Percentiles rank a stretch among this genome's conserved stretches.
Conservation (phyloP, 2,888 invertebrate species). For the Liopterus haemorrhoidalis region DNA sequence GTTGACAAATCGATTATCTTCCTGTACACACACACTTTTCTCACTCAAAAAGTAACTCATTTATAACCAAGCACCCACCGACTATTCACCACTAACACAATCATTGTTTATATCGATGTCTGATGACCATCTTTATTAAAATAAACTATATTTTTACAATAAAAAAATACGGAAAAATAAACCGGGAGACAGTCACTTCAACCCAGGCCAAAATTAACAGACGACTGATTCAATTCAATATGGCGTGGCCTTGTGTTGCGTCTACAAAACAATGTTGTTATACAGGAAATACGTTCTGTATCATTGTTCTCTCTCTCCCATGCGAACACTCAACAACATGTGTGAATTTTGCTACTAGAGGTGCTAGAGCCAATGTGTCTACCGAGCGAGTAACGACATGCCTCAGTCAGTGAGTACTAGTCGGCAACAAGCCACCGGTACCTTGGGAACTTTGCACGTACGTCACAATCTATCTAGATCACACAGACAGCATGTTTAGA, state of each 20-base stretch:
- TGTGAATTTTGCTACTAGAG: slow-evolving; percentile 21
- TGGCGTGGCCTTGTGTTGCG: slow-evolving; percentile 53
- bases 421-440: slow-evolving; percentile 10
- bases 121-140: slow-evolving; percentile 16
- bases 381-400: slow-evolving; percentile 13
- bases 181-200: slow-evolving; percentile 39
- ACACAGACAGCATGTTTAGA: slow-evolving; percentile 18
- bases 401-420: slow-evolving; percentile 6
- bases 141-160: slow-evolving; percentile 19
- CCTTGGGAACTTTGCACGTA: slow-evolving; percentile 27
- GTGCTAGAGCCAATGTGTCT: slow-evolving; percentile 28
- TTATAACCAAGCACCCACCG: slow-evolving; percentile 21
- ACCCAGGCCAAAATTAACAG: slow-evolving; percentile 53
- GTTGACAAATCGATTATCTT: slow-evolving; percentile 54
- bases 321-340: slow-evolving; percentile 14
- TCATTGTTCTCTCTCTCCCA: slow-evolving; percentile 34
- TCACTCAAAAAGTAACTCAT: slow-evolving; percentile 31
- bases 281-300: slow-evolving; percentile 33
- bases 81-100: slow-evolving; percentile 16
- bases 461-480: slow-evolving; percentile 25
- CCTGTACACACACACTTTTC: slow-evolving; percentile 41
- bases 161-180: slow-evolving; percentile 40
- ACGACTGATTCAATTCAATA: slow-evolving; percentile 55
- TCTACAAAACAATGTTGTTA: slow-evolving; percentile 36
- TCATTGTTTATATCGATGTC: slow-evolving; percentile 21